A percentile compares a stretch with the other conserved stretches of the same genome.
Conservation (phyloP, 2,113 vertebrate species). For the zebrafish (Danio rerio) region GRCz12tu NC_133198.1:21862001-21862500, state of each 20-base stretch:
- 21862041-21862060: too few species aligned
- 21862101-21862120: too few species aligned
- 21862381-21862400: constrained; percentile 3
- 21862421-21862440: neutral
- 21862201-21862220: too few species aligned
- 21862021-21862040: too few species aligned
- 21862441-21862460: neutral
- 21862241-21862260: too few species aligned
- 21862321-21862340: neutral
- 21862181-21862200: too few species aligned
- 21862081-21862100: too few species aligned
- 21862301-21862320: neutral
- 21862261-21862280: neutral
- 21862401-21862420: neutral
- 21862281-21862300: constrained; percentile 2
- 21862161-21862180: too few species aligned
- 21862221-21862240: too few species aligned
- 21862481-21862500: constrained; percentile 31
- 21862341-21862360: constrained; percentile 2
- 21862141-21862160: neutral
- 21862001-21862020: too few species aligned
- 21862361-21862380: neutral
- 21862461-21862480: neutral
- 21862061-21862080: too few species aligned
- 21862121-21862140: too few species aligned